These are phyloP conservation scores for Pelvicachromis taeniatus DNA, from an alignment of 2,113 vertebrate species.

Conservation along the genomic window DNA sequence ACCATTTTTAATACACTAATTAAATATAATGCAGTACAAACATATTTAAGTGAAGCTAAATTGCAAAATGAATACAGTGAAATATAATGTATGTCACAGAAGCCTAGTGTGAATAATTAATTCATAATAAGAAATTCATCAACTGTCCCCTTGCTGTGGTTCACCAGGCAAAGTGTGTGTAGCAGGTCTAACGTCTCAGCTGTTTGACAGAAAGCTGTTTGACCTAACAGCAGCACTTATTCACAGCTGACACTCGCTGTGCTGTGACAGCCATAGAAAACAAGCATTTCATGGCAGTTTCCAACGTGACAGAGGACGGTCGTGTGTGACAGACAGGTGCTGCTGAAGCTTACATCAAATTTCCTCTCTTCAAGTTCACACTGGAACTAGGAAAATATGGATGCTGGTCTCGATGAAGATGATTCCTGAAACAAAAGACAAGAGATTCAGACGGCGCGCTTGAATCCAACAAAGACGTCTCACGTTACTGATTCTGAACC, in stretches of 20 bases:
- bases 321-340: background rate
- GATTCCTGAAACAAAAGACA: conserved; percentile 10
- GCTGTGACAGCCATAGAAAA: fast-evolving
- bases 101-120: background rate
- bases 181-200: background rate
- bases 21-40: background rate
- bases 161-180: background rate
- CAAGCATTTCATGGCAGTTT: background rate
- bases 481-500: background rate
- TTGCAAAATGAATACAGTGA: background rate
- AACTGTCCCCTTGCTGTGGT: background rate
- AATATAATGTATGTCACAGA: background rate
- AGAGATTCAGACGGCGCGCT: background rate
- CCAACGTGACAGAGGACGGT: fast-evolving
- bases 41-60: background rate
- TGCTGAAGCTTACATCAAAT: background rate
- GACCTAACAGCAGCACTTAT: background rate
- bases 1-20: background rate
- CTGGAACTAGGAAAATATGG: background rate
- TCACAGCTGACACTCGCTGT: background rate
- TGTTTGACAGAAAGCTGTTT: no score
- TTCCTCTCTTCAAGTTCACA: background rate
- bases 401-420: background rate
- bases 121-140: fast-evolving
- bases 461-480: fast-evolving